phyloP scores from a whole-genome alignment of 2,113 vertebrate species.

The Ageneiosus marmoratus region DNA sequence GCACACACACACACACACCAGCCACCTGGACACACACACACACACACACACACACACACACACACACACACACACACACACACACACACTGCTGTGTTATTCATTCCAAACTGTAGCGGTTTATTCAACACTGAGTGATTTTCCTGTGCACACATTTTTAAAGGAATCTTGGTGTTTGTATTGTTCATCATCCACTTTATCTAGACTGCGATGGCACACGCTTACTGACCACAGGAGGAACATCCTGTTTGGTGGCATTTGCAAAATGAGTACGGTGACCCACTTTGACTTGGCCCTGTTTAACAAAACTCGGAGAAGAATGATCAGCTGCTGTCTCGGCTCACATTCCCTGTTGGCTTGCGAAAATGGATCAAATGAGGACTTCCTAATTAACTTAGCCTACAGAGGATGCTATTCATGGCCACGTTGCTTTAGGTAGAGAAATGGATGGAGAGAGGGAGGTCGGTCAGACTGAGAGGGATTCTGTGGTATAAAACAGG shows the following conservation, averaged over 20 bases:
- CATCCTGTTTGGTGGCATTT: constrained; percentile 22
- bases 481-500: constrained; percentile 1
- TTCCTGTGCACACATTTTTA: neutral
- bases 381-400: constrained; percentile 70
- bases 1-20: neutral
- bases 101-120: neutral
- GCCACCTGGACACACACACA: neutral
- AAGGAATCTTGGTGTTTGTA: too few species aligned
- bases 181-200: neutral
- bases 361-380: constrained; percentile 68
- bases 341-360: constrained; percentile 64
- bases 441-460: neutral
- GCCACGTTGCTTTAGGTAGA: constrained; percentile 6
- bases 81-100: neutral
- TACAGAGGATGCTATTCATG: constrained; percentile 53
- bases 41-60: neutral
- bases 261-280: constrained; percentile 60
- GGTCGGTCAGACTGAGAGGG: neutral
- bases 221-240: constrained; percentile 14
- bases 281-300: constrained; percentile 69
- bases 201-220: neutral
- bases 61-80: neutral
- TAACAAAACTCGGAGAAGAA: constrained; percentile 62
- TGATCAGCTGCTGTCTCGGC: constrained; percentile 61
- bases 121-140: neutral